These are phyloP conservation scores for Thunnus thynnus DNA, from an alignment of 2,113 vertebrate species.

Conservation along the genomic window DNA sequence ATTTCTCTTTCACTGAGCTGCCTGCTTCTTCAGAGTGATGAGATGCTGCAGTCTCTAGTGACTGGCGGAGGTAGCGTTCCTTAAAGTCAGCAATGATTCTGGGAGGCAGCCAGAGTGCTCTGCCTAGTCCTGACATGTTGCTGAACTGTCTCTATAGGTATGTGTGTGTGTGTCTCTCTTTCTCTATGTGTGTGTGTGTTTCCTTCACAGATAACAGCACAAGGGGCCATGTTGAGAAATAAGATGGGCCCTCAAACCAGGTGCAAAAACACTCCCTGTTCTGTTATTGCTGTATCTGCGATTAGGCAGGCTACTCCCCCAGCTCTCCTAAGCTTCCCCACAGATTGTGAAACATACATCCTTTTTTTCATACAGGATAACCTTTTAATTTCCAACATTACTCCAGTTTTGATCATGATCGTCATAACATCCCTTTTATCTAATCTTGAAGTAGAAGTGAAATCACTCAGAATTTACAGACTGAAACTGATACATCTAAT, in stretches of 20 bases:
- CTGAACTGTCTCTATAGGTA: slow-evolving; percentile 13
- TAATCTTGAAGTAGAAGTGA: slow-evolving; percentile 20
- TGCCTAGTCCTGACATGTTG: slow-evolving; percentile 15
- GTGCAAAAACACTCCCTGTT: not conserved
- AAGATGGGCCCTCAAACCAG: slow-evolving; percentile 4
- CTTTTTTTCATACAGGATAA: slow-evolving; percentile 11
- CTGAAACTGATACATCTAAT: slow-evolving; percentile 63
- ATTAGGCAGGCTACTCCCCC: slow-evolving; percentile 1
- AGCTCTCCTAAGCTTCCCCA: slow-evolving; percentile 6
- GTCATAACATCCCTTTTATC: slow-evolving; percentile 8
- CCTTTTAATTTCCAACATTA: slow-evolving; percentile 37
- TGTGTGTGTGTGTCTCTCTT: not conserved
- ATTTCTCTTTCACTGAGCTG: slow-evolving; percentile 58
- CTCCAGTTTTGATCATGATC: slow-evolving; percentile 28
- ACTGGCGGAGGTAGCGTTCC: slow-evolving; percentile 48
- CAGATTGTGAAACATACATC: slow-evolving; percentile 12
- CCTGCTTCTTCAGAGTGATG: slow-evolving; percentile 53
- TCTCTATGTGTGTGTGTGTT: slow-evolving; percentile 10
- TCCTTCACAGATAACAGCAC: slow-evolving; percentile 5
- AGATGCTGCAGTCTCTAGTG: slow-evolving; percentile 57
- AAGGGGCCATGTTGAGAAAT: slow-evolving; percentile 12
- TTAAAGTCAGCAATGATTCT: slow-evolving; percentile 65
- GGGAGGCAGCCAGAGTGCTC: slow-evolving; percentile 51
- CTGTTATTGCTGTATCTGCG: slow-evolving; percentile 3
- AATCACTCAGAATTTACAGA: slow-evolving; percentile 45